These are phyloP conservation scores for Hyposmocoma kahamanoa DNA, from an alignment of 1,140 invertebrate species.

Conservation along the genomic window DNA sequence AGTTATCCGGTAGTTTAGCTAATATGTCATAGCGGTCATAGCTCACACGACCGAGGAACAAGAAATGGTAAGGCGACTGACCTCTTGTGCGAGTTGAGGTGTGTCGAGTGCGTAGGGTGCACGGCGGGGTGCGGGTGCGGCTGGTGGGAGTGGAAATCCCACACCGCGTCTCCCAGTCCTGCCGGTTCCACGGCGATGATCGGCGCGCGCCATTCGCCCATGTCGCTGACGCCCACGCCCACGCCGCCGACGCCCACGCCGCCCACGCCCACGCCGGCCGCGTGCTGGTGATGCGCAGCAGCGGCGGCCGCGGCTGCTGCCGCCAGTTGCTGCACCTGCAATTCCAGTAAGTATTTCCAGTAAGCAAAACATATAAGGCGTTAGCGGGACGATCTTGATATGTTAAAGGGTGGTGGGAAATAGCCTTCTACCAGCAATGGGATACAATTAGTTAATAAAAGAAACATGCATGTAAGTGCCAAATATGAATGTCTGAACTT, in stretches of 20 bases:
- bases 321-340: conserved; percentile 91
- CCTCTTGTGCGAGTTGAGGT: background rate
- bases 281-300: conserved; percentile 56
- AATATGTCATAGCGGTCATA: no score
- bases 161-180: conserved; percentile 42
- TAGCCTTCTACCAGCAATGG: no score
- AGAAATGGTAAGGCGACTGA: no score
- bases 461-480: no score
- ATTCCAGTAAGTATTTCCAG: no score
- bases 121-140: no score
- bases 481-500: no score
- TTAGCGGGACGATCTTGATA: background rate
- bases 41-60: no score
- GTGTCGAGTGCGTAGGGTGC: no score
- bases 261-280: conserved; percentile 24
- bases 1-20: no score
- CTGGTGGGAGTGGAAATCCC: conserved; percentile 55
- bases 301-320: conserved; percentile 82
- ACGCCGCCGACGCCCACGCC: conserved; percentile 16
- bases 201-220: conserved; percentile 65
- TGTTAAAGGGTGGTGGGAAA: background rate
- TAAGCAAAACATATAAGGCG: no score
- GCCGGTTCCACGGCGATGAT: conserved; percentile 54
- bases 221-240: conserved; percentile 43
- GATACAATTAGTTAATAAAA: no score